Percentiles rank a stretch among this genome's conserved stretches.
These are phyloP conservation scores for Andrena flavipes DNA, from an alignment of 2,888 invertebrate genomes.

Conservation along the genomic window DNA sequence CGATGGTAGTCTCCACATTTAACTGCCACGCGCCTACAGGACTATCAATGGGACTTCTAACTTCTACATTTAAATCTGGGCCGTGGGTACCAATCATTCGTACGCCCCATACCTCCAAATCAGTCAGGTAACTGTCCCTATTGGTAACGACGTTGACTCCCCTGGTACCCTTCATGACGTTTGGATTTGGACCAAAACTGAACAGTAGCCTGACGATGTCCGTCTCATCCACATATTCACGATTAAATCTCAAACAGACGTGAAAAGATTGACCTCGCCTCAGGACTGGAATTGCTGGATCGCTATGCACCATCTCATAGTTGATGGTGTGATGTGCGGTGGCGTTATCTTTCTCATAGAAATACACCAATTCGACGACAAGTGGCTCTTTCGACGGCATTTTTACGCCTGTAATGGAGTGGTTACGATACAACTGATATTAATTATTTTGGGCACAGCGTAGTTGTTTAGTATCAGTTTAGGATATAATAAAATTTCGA, in stretches of 20 bases:
- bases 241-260: slow-evolving; percentile 88
- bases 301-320: slow-evolving; percentile 89
- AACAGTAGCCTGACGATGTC: slow-evolving; percentile 90
- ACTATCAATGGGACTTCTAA: slow-evolving; percentile 88
- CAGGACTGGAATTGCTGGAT: slow-evolving; percentile 88
- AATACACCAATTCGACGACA: slow-evolving; percentile 87
- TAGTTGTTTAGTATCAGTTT: no score
- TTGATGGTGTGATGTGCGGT: slow-evolving; percentile 89
- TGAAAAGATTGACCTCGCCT: slow-evolving; percentile 91
- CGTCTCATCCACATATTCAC: slow-evolving; percentile 87
- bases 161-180: slow-evolving; percentile 86
- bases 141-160: slow-evolving; percentile 84
- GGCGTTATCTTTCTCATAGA: slow-evolving; percentile 90
- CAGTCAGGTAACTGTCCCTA: slow-evolving; percentile 72
- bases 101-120: slow-evolving; percentile 84
- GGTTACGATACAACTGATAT: not conserved
- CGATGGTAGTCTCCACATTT: slow-evolving; percentile 87
- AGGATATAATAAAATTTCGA: no score
- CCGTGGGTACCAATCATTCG: slow-evolving; percentile 79
- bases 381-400: slow-evolving; percentile 84
- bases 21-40: slow-evolving; percentile 90
- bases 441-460: not conserved
- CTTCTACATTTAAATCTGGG: slow-evolving; percentile 84
- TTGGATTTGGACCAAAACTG: slow-evolving; percentile 87
- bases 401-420: not conserved